Percentiles rank a stretch among this genome's conserved stretches.
Conservation (phyloP, 2,113 vertebrate species). For the Reinhardtius hippoglossoides region DNA sequence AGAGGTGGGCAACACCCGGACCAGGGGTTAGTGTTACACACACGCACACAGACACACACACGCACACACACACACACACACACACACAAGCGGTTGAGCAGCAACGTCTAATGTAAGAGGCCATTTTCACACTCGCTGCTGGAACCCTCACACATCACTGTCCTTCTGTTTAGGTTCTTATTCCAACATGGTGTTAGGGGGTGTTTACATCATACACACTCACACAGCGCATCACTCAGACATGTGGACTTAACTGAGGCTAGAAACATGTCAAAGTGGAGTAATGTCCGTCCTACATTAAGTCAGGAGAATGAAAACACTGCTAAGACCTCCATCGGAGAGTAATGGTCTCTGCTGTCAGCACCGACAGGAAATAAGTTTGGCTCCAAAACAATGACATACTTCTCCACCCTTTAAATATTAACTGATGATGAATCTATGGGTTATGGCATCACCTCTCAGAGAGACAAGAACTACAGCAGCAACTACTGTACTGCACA, state of each 20-base stretch:
- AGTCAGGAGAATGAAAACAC: too few species aligned
- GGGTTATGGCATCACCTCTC: slow-evolving; percentile 5
- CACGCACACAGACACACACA: slow-evolving; percentile 1
- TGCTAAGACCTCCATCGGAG: too few species aligned
- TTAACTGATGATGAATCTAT: background rate
- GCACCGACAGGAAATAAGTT: background rate
- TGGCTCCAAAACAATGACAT: background rate
- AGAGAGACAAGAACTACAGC: background rate
- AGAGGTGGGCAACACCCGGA: slow-evolving; percentile 75
- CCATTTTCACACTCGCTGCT: too few species aligned
- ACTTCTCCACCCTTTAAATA: background rate
- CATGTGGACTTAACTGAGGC: background rate
- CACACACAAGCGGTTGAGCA: slow-evolving; percentile 3
- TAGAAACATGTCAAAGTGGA: background rate
- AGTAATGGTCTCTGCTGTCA: background rate
- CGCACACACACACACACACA: background rate
- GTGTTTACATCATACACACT: background rate
- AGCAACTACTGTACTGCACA: slow-evolving; percentile 5
- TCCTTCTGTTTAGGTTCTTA: background rate
- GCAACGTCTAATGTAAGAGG: background rate
- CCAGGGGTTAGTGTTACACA: slow-evolving; percentile 82
- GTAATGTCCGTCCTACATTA: background rate
- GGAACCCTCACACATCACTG: background rate
- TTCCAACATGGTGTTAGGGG: too few species aligned
- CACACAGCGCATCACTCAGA: background rate